Conservation (phyloP, 2,797 vertebrate species). For the Acanthis flammea region DNA sequence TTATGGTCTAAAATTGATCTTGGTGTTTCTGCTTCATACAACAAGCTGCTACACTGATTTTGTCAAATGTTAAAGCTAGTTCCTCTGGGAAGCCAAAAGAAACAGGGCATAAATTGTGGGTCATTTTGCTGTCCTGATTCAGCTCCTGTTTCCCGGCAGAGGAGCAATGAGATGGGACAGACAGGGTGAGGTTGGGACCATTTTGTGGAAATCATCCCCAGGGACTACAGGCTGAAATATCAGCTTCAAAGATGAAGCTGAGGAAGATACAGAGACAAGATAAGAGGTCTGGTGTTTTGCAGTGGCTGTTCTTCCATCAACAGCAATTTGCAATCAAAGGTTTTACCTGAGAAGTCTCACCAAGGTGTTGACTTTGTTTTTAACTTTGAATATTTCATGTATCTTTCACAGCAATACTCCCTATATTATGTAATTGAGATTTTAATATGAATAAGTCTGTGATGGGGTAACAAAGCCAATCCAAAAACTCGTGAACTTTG, state of each 20-base stretch:
- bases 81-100: constrained; percentile 1
- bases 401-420: neutral
- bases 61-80: neutral
- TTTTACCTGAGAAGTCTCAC: neutral
- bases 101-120: neutral
- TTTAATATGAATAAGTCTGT: neutral
- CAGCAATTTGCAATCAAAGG: neutral
- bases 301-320: neutral
- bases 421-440: neutral
- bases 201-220: neutral
- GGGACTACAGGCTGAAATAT: neutral
- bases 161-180: neutral
- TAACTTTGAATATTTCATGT: neutral
- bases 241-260: neutral
- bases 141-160: neutral
- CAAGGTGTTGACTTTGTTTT: neutral
- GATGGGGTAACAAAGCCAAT: neutral
- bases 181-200: neutral
- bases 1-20: neutral
- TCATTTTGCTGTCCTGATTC: neutral
- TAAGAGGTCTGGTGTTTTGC: fast-evolving
- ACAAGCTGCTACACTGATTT: neutral
- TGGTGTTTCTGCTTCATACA: neutral
- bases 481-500: neutral
- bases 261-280: neutral